phyloP scores from a whole-genome alignment of 2,113 vertebrate species.

The Deroptyus accipitrinus region DNA sequence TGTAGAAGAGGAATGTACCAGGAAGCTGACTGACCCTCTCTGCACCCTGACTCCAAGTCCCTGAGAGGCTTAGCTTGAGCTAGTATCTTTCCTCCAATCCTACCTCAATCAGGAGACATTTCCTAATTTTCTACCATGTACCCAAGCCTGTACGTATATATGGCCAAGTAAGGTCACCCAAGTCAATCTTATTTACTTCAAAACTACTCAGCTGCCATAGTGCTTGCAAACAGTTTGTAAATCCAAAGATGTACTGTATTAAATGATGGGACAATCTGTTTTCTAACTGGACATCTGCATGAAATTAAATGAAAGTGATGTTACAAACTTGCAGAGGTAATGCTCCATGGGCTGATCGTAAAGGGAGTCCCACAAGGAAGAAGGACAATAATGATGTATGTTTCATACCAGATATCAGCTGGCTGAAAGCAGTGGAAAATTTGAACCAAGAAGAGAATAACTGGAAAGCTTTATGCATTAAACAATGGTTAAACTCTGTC shows the following conservation, averaged over 20 bases:
- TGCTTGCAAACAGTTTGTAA: background rate
- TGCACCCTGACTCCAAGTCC: background rate
- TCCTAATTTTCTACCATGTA: background rate
- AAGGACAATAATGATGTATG: background rate
- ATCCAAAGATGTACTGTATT: background rate
- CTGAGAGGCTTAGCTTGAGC: background rate
- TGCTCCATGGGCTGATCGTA: background rate
- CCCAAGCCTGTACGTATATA: background rate
- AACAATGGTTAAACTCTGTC: background rate
- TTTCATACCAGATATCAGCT: background rate
- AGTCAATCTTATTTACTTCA: background rate
- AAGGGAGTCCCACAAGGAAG: background rate
- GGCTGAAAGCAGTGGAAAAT: background rate
- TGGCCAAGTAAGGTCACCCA: background rate
- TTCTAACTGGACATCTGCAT: background rate
- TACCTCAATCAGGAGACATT: background rate
- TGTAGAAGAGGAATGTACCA: background rate
- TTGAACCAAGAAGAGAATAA: background rate
- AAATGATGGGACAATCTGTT: background rate
- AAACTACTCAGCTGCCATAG: background rate
- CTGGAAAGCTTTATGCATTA: background rate
- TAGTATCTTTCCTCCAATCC: background rate
- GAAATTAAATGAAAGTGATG: background rate
- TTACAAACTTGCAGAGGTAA: background rate
- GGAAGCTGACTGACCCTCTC: background rate